Evolutionary conservation across 1,140 invertebrate genomes (phyloP), one percentile per base, ranked within the genome.

Genomic region (Battus philenor): DNA sequence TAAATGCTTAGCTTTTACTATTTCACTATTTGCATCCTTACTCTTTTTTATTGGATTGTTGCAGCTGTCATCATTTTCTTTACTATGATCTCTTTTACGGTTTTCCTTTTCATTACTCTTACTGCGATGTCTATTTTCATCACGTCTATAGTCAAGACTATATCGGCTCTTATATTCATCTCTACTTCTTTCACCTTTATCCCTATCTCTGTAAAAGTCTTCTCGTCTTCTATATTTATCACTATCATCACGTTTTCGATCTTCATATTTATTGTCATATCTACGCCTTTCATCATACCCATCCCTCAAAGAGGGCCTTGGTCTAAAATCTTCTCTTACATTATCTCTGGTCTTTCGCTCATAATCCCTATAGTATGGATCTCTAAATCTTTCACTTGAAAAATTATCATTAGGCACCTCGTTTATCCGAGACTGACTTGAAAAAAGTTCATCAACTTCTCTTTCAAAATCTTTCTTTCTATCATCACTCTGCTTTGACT

Each of bases 401-500:
- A 29, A 36, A 8, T 27, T 31, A 10, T 59, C 62, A 11, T 59
- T 60, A 26, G 61, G 43, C 12, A 38, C 44, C 10, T 76, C 68
- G 30, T 11, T 9, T 29, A 44, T 54, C 44, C 60, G 59, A 8
- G 66, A 45, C 49, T 68, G 67, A 50, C 50, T 74, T 31, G 50
- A 15, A 59, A 75, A 81, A 49, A 84, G 51, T 16, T 77, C 68
- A 46, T 77, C 72, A 8, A 54, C 63, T 62, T 81, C 80, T 48
- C 59, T 74, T 46, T 78, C 74, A 62, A 80, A 81, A 50, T 81
- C 70, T 26, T 39, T 73, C 39, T 64, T 72, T 38, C 62, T 67
- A 13, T 36, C 22, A 31, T 77, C 72, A 29, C 65, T 65, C 56
- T 85, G 68, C 48, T 81, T 87, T 7, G 88, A 87, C 45, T 78